These are phyloP conservation scores for Pelochelys cantorii DNA, from an alignment of 2,797 vertebrate genomes.

Conservation along the genomic window DNA sequence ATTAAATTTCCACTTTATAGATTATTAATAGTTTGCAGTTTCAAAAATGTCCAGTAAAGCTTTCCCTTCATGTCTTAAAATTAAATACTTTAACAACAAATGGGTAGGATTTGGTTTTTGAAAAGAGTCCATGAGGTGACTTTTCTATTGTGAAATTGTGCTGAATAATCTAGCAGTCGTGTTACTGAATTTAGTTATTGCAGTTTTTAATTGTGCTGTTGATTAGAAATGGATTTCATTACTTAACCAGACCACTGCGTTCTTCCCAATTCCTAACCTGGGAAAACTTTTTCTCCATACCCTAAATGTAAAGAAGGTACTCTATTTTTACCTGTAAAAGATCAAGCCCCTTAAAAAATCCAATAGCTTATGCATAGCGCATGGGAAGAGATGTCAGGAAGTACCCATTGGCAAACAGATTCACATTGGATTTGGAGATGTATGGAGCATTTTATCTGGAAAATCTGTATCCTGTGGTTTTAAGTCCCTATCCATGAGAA, in stretches of 20 bases:
- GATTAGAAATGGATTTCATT: not conserved
- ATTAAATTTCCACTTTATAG: not conserved
- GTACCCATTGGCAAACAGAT: not conserved
- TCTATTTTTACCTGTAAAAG: not conserved
- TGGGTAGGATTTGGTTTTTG: not conserved
- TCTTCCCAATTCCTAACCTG: no score
- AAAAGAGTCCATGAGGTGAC: not conserved
- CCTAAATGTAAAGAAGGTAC: no score
- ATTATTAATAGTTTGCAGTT: not conserved
- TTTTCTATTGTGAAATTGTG: not conserved
- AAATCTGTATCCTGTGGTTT: not conserved
- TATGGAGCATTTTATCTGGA: not conserved
- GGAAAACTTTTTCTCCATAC: no score
- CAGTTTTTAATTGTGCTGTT: not conserved
- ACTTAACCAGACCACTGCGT: not conserved
- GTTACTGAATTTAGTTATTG: not conserved
- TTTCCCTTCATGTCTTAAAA: not conserved
- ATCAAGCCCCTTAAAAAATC: not conserved
- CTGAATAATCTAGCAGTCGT: not conserved
- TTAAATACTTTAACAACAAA: not conserved
- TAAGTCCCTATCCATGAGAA: not conserved
- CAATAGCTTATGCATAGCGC: not conserved
- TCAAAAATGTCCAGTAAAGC: not conserved
- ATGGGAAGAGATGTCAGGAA: not conserved
- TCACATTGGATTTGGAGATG: not conserved